A percentile compares a stretch with the other conserved stretches of the same genome.
phyloP scores from a whole-genome alignment of 2,797 vertebrate genomes.

The Myiotriccus ornatus region DNA sequence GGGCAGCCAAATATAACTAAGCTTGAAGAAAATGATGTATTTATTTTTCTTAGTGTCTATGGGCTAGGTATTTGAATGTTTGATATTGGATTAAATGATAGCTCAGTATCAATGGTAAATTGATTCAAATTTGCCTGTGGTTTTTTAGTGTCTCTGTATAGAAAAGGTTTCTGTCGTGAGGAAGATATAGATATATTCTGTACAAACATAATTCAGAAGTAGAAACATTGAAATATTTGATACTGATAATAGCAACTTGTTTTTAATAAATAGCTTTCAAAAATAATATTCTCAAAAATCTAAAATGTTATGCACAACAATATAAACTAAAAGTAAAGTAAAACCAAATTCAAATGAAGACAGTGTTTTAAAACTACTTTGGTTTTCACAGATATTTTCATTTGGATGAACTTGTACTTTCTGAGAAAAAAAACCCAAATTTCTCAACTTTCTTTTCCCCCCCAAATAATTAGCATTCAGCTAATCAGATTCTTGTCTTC shows the following conservation, averaged over 20 bases:
- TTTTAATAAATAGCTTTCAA: background rate
- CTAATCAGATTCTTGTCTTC: background rate
- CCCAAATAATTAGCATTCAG: background rate
- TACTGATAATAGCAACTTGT: background rate
- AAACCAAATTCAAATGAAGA: background rate
- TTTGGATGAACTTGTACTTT: background rate
- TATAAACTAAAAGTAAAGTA: background rate
- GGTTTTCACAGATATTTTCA: background rate
- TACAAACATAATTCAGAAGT: background rate
- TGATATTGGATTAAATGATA: slow-evolving; percentile 1
- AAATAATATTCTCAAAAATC: background rate
- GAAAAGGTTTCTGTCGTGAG: background rate
- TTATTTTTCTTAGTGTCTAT: background rate
- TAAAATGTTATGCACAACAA: background rate
- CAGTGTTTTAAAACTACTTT: background rate
- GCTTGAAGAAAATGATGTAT: background rate
- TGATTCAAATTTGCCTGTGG: background rate
- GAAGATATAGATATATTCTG: background rate
- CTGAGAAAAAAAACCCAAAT: background rate
- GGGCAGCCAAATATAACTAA: background rate
- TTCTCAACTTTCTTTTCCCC: background rate
- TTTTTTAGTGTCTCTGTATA: background rate
- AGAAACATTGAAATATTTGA: background rate
- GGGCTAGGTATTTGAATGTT: background rate
- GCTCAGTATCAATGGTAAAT: background rate